phyloP scores from a whole-genome alignment of 2,888 invertebrate genomes.

The Temnothorax ravouxi region DNA sequence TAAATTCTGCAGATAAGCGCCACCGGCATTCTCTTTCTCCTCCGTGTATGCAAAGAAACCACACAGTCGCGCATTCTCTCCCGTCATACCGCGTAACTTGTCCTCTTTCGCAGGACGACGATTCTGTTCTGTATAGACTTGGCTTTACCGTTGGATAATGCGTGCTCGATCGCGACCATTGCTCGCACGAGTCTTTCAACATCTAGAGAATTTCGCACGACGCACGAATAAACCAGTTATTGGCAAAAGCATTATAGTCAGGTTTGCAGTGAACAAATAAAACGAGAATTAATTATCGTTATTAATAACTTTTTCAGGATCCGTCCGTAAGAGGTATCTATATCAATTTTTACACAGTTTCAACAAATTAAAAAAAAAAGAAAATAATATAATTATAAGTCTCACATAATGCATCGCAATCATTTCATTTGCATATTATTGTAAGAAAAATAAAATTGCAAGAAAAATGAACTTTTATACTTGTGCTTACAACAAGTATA shows the following conservation, averaged over 20 bases:
- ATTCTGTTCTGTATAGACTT: constrained; percentile 48
- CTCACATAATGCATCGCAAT: not conserved
- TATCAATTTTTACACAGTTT: not conserved
- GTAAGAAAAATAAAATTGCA: constrained; percentile 3
- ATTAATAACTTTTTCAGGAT: not conserved
- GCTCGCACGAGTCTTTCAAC: constrained; percentile 25
- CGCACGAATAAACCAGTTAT: constrained; percentile 35
- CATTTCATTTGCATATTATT: not conserved
- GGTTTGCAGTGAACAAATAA: not conserved
- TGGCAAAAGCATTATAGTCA: not conserved
- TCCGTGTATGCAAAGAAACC: constrained; percentile 64
- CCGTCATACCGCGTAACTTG: constrained; percentile 17
- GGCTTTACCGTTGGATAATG: constrained; percentile 29
- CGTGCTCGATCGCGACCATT: not conserved
- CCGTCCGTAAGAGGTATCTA: not conserved
- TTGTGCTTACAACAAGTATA: not conserved
- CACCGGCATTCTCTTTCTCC: constrained; percentile 52
- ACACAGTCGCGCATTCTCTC: constrained; percentile 49
- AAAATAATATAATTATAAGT: not conserved
- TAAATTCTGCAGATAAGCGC: constrained; percentile 74
- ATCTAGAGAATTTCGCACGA: constrained; percentile 3
- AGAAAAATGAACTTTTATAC: not conserved
- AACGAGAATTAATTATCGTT: not conserved
- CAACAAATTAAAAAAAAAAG: not conserved
- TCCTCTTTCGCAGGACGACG: constrained; percentile 55